These are phyloP conservation scores for Papilio dardanus DNA, from an alignment of 1,140 invertebrate genomes.

Conservation along the genomic window DNA sequence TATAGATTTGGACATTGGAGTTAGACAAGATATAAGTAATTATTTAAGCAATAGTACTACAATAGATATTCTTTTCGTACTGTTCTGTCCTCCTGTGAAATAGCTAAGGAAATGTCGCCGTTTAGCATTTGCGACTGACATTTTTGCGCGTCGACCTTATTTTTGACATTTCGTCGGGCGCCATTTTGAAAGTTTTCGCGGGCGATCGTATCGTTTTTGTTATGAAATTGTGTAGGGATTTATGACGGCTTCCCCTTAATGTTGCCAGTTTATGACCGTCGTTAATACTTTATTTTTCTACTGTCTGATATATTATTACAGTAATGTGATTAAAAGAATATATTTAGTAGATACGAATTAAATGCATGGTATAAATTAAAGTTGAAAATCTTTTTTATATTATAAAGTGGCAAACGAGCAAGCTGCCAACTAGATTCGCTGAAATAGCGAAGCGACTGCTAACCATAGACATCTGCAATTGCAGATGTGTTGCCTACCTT, in stretches of 20 bases:
- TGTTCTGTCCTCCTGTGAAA: background rate
- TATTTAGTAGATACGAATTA: too few species aligned
- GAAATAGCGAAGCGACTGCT: too few species aligned
- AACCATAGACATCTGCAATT: too few species aligned
- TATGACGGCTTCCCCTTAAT: background rate
- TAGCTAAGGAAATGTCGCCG: slow-evolving; percentile 16
- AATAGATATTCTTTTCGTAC: background rate
- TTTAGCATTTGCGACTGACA: slow-evolving; percentile 32
- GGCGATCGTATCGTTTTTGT: slow-evolving; percentile 20
- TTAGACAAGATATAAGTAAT: too few species aligned
- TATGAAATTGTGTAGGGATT: slow-evolving; percentile 18
- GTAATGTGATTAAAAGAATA: slow-evolving; percentile 52
- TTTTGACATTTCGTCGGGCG: slow-evolving; percentile 31
- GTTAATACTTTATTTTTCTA: slow-evolving; percentile 3
- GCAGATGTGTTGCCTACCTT: too few species aligned
- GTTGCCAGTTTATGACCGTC: background rate
- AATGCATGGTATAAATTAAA: too few species aligned
- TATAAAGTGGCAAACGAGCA: too few species aligned
- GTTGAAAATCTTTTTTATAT: too few species aligned
- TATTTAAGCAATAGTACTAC: background rate
- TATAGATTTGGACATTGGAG: too few species aligned
- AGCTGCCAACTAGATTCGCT: too few species aligned
- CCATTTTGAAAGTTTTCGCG: slow-evolving; percentile 36
- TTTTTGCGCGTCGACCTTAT: slow-evolving; percentile 31
- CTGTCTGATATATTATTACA: background rate